Conservation (phyloP, 2,888 invertebrate genomes). For the Leptogaster cylindrica region DNA sequence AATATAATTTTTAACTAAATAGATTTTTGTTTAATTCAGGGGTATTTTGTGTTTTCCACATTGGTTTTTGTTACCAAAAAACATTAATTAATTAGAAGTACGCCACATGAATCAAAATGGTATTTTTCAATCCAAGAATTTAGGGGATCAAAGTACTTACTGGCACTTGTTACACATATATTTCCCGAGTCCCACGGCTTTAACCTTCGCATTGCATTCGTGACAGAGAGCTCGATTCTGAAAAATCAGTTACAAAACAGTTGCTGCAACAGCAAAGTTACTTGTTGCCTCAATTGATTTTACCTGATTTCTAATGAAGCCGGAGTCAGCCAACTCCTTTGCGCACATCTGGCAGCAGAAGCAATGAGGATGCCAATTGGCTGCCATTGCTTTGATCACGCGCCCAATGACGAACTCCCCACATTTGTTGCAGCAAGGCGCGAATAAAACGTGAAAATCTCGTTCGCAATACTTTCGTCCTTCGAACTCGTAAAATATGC, state of each 20-base stretch:
- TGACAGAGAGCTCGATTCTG: constrained; percentile 82
- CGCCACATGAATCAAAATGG: not conserved
- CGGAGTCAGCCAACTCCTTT: constrained; percentile 91
- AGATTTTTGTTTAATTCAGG: too few species aligned
- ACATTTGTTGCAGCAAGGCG: constrained; percentile 88
- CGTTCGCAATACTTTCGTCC: constrained; percentile 99
- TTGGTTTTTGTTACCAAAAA: too few species aligned
- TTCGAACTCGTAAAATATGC: constrained; percentile 98
- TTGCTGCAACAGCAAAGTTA: not conserved
- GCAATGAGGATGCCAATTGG: constrained; percentile 98
- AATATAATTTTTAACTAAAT: too few species aligned
- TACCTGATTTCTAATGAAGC: constrained; percentile 92
- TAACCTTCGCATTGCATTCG: constrained; percentile 94
- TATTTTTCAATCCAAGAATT: not conserved
- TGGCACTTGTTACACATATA: constrained; percentile 99
- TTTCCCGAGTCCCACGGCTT: constrained; percentile 92
- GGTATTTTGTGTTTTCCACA: too few species aligned
- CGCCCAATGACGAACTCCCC: constrained; percentile 97
- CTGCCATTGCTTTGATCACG: constrained; percentile 99
- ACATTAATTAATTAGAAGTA: too few species aligned
- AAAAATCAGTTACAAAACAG: not conserved
- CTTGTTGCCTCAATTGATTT: constrained; percentile 57
- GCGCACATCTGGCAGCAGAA: constrained; percentile 96
- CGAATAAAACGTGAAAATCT: constrained; percentile 96
- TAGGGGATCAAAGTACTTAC: constrained; percentile 68